Base-by-base conservation (phyloP, 2,797 vertebrate species). In the Botia almorhae region DNA sequence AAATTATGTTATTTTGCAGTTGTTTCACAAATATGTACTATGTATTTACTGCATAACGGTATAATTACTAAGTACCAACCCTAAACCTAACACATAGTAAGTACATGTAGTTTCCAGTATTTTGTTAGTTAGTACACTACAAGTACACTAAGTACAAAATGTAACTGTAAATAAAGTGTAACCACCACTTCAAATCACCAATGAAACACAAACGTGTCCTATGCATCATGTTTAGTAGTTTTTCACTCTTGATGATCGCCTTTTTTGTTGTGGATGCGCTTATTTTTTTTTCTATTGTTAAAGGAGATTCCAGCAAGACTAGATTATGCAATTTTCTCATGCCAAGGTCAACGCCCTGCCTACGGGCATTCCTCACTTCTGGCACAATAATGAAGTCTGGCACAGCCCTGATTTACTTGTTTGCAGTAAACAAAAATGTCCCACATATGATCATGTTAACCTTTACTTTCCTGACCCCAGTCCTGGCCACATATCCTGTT, bases 381-480 rank as follows among this genome's bases (percentile, higher is more conserved):
- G 71, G 63, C 16, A 61, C 55, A 72, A 76, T 17, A 39, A n/a
- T 74, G 46, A 10, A 14, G 14, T 50, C 60, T 78, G 76, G 68
- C 68, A 82, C 80, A 85, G 19, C 82, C 80, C 78, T 78, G 80
- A 69, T 67, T 55, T 80, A 26, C 78, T 85, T 86, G 88, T 92
- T 92, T 90, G 89, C 87, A 85, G 17, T 12, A 5, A 55, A 61
- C n/a, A 23, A 39, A 67, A 29, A 29, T 29, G 4, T 64, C 50
- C 63, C 11, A 56, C 11, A 56, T 76, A 53, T 46, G 36, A 56
- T 21, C 6, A 67, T 53, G 33, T 68, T 74, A 63, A 43, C 29
- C 7, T 43, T 58, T 1, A 68, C 10, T 26, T 6, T 26, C 19
- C 21, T 68, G 1, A 56, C 14, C 48, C 65, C 33, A 56, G 10